Percentiles rank a stretch among this genome's conserved stretches.
Evolutionary conservation across 2,888 invertebrate species (phyloP).

Genomic region (Taphrorychus bicolor): DNA sequence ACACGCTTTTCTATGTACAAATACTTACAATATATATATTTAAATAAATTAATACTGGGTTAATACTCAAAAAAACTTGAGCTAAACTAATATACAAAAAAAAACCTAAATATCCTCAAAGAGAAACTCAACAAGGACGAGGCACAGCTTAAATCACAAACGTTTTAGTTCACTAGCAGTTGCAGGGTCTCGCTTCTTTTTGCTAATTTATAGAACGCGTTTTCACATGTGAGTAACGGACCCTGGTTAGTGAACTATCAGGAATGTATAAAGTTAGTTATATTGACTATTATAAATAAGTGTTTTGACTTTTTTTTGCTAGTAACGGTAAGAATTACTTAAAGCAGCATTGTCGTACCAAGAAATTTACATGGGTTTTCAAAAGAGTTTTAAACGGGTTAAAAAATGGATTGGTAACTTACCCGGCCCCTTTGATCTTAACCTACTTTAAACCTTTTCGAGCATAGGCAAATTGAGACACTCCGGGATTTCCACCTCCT

Average conservation of each 20-base stretch:
- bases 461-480: constrained; percentile 71
- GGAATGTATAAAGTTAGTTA: constrained; percentile 20
- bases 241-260: constrained; percentile 29
- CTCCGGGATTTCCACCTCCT: constrained; percentile 89
- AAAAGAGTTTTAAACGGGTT: too few species aligned
- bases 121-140: constrained; percentile 13
- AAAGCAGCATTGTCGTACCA: too few species aligned
- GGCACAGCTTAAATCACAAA: constrained; percentile 38
- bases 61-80: neutral
- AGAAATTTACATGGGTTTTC: too few species aligned
- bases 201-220: neutral
- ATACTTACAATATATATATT: neutral
- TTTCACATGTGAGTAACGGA: neutral
- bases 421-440: neutral
- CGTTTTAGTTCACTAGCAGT: constrained; percentile 22
- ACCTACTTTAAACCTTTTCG: constrained; percentile 4
- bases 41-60: too few species aligned
- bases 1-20: neutral
- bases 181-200: constrained; percentile 2
- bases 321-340: too few species aligned
- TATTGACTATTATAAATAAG: constrained; percentile 25
- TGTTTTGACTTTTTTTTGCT: too few species aligned
- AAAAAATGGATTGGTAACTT: too few species aligned
- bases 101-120: neutral
- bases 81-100: neutral